Percentiles rank a stretch among this genome's conserved stretches.
These are phyloP conservation scores for Drosophila varians DNA, from an alignment of 1,140 invertebrate genomes.

Conservation along the genomic window DNA sequence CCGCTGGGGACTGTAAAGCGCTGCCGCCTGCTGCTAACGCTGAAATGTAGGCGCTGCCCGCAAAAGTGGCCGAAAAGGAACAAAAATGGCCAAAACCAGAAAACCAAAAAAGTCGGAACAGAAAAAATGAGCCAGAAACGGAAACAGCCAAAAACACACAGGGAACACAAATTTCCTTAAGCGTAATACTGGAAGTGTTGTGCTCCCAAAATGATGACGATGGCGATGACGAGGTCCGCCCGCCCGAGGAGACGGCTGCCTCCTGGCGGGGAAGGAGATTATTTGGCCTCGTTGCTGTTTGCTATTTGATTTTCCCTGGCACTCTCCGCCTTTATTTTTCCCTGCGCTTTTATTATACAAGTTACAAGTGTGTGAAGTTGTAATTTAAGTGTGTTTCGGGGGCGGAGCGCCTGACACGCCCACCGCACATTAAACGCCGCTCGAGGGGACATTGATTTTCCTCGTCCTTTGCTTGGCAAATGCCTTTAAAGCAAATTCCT, in stretches of 20 bases:
- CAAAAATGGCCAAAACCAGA: conserved; percentile 5
- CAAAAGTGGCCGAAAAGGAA: not conserved
- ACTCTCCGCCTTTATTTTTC: conserved; percentile 44
- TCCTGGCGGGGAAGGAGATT: conserved; percentile 6
- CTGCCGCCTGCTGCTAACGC: conserved; percentile 35
- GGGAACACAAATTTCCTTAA: conserved; percentile 64
- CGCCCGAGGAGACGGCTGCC: conserved; percentile 5
- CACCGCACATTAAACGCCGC: conserved; percentile 67
- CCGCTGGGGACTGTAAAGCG: conserved; percentile 78
- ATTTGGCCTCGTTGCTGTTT: conserved; percentile 54
- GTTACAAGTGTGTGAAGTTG: conserved; percentile 80
- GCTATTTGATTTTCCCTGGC: conserved; percentile 63
- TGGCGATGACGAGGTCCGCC: conserved; percentile 62
- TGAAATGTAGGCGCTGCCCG: conserved; percentile 49
- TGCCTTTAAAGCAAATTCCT: conserved; percentile 69
- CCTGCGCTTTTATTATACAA: conserved; percentile 65
- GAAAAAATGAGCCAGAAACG: conserved; percentile 17
- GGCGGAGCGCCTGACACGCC: conserved; percentile 56
- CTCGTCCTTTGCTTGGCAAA: conserved; percentile 47
- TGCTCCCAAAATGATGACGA: conserved; percentile 63
- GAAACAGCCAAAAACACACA: conserved; percentile 21
- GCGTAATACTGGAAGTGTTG: conserved; percentile 53
- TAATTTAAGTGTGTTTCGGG: conserved; percentile 73
- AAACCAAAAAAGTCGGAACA: too few species aligned
- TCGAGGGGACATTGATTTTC: conserved; percentile 67